Conservation (phyloP, 2,797 vertebrate genomes). For the Anas flavirostris region DNA sequence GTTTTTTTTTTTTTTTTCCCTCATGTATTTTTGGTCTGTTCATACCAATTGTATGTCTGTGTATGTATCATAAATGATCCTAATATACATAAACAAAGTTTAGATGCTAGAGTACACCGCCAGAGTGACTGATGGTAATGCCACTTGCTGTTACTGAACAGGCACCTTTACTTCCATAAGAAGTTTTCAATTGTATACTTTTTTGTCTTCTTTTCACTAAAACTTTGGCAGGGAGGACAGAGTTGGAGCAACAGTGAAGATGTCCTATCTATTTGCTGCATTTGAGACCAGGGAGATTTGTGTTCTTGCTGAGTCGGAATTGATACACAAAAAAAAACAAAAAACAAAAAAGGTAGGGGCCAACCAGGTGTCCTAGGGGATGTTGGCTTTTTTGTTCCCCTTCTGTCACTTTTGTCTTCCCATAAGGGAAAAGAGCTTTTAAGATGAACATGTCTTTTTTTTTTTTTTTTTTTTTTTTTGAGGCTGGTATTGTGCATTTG, state of each 20-base stretch:
- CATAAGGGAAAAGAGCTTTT: not conserved
- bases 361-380: not conserved
- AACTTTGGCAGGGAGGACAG: not conserved
- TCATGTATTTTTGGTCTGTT: not conserved
- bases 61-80: not conserved
- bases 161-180: not conserved
- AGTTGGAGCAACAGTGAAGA: not conserved
- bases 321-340: not conserved
- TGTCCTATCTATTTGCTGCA: not conserved
- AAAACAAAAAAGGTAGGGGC: not conserved
- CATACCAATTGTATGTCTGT: not conserved
- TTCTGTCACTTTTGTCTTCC: not conserved
- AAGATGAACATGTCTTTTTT: not conserved
- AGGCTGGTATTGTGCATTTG: not conserved
- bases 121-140: not conserved
- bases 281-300: not conserved
- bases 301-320: not conserved
- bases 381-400: not conserved
- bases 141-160: not conserved
- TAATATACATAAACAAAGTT: not conserved
- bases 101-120: not conserved
- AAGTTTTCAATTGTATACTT: not conserved
- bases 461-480: not conserved
- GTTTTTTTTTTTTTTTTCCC: not conserved
- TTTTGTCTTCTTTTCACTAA: not conserved